Conservation (phyloP, 2,113 vertebrate genomes). For the Brienomyrus longianalis region DNA sequence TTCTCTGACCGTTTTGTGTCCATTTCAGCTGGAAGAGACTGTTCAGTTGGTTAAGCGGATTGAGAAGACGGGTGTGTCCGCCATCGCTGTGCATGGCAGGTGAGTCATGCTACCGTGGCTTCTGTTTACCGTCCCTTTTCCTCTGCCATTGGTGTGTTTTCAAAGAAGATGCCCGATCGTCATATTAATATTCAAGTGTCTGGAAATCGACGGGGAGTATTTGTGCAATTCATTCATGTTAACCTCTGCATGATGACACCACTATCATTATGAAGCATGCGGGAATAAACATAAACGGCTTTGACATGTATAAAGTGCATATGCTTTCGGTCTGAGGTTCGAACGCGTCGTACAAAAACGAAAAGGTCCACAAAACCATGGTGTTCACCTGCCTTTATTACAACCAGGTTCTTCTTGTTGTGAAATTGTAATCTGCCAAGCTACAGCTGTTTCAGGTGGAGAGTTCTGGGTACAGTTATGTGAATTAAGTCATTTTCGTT, state of each 20-base stretch:
- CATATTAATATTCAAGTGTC: not conserved
- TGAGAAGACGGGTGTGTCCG: conserved; percentile 82
- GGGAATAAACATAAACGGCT: too few species aligned
- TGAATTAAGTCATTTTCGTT: not conserved
- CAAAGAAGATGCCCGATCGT: not conserved
- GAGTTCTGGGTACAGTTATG: not conserved
- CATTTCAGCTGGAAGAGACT: conserved; percentile 79
- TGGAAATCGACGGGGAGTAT: not conserved
- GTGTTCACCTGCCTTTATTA: not conserved
- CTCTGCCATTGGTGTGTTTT: not conserved
- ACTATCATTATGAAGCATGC: too few species aligned
- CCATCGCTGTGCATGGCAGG: conserved; percentile 92
- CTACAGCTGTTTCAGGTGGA: too few species aligned
- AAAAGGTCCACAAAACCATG: not conserved
- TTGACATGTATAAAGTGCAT: not conserved
- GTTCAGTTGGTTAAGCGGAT: conserved; percentile 78
- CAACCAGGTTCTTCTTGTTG: not conserved
- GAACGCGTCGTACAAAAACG: not conserved
- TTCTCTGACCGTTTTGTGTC: not conserved
- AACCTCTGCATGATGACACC: not conserved
- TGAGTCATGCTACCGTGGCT: conserved; percentile 39
- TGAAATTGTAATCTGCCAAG: not conserved
- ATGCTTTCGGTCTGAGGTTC: not conserved
- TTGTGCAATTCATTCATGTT: not conserved
- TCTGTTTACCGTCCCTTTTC: not conserved